phyloP scores from a whole-genome alignment of 2,888 invertebrate species.

The Nemotelus pantherinus region DNA sequence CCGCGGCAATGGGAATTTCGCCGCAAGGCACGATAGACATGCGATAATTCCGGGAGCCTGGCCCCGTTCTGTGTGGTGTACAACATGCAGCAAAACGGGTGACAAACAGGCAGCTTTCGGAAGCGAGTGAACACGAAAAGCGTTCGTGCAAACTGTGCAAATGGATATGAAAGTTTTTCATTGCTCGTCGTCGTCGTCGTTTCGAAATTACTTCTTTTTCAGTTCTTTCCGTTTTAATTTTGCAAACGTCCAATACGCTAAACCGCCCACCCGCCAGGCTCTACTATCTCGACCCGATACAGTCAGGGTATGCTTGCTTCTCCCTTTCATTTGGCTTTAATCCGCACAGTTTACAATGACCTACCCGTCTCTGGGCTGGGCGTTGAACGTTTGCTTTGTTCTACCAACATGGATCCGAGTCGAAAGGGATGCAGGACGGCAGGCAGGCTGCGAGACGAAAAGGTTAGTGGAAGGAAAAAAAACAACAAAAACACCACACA shows the following conservation, averaged over 20 bases:
- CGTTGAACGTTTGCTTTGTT: background rate
- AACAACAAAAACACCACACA: constrained; percentile 33
- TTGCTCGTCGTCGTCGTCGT: constrained; percentile 13
- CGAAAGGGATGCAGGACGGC: too few species aligned
- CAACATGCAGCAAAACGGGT: background rate
- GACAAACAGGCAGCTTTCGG: too few species aligned
- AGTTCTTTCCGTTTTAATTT: constrained; percentile 1
- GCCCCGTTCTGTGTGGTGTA: background rate
- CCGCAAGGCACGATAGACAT: background rate
- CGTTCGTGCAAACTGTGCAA: background rate
- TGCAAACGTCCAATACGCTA: background rate
- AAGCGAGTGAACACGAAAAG: too few species aligned
- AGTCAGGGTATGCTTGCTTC: background rate
- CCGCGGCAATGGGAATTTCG: too few species aligned
- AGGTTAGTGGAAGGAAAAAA: background rate
- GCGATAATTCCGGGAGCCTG: constrained; percentile 16
- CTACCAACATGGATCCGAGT: background rate
- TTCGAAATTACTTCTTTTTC: constrained; percentile 20
- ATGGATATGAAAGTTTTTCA: background rate
- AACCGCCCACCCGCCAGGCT: too few species aligned
- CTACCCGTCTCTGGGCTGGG: constrained; percentile 11
- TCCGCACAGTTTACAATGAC: constrained; percentile 31
- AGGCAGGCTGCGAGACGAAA: too few species aligned
- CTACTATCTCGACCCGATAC: too few species aligned
- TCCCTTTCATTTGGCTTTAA: constrained; percentile 19